Evolutionary conservation across 2,888 invertebrate species (phyloP), one percentile per base, ranked within the genome.

Genomic region (Tetropium fuscum): DNA sequence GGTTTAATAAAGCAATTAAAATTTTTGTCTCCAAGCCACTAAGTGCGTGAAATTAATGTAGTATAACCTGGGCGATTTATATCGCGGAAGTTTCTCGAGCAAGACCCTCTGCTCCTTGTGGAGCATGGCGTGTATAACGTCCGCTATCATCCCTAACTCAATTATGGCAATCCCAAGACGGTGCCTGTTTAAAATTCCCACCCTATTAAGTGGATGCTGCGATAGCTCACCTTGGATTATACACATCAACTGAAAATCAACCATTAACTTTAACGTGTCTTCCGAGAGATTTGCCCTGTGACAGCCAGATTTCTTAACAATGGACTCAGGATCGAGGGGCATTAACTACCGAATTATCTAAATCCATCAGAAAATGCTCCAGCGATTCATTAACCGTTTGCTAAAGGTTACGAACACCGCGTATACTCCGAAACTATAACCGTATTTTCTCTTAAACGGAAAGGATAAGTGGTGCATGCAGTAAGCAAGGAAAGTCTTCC

Each of bases 101-200:
- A 18, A 20, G 20, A 45, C 47, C 54, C 58, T 30, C 53, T 48
- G 53, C 36, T 48, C 36, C 18, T 20, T 51, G 45, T 54, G 51
- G n/a, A 49, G 40, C 30, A 20, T 36, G 11, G 38, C 34, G 32
- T 36, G 43, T 57, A 60, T 60, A 68, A 68, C 67, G 69, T 60
- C 68, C 66, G 67, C 69, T 71, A 72, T 73, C 72, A 71, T 72
- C 76, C 76, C 74, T 68, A 74, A 76, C 74, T 76, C 75, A 74
- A 76, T 76, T 76, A 76, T 67, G 67, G 61, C 58, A 49, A 61
- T 72, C 74, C 73, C 70, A 66, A 70, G 71, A 71, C 67, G 66
- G 69, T 64, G 68, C 60, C 73, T 72, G 71, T 66, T 75, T 76
- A 72, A 76, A 76, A 75, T 75, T 76, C 76, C 74, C 76, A 74